Evolutionary conservation across 2,888 invertebrate genomes (phyloP).

Genomic region (Lasius platythorax): DNA sequence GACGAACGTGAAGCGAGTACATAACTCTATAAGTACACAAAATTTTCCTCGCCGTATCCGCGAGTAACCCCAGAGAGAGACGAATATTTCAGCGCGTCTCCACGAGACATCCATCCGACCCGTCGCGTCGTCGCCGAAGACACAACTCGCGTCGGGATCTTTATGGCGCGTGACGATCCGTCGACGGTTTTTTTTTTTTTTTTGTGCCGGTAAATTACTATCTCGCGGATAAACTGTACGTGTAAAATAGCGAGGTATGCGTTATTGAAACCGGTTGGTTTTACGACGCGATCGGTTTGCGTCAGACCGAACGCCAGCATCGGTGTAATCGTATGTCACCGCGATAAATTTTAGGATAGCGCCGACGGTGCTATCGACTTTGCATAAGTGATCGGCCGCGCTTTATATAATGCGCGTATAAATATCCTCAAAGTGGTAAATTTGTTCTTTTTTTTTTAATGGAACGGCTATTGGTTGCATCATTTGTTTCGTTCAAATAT

Average conservation of each 20-base stretch:
- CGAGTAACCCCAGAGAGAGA: slow-evolving; percentile 23
- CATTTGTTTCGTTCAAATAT: not conserved
- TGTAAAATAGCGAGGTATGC: not conserved
- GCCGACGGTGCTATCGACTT: slow-evolving; percentile 6
- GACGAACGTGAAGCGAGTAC: slow-evolving; percentile 75
- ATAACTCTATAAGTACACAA: slow-evolving; percentile 76
- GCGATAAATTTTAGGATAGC: slow-evolving; percentile 14
- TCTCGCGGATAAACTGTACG: slow-evolving; percentile 19
- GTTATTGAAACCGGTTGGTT: slow-evolving; percentile 22
- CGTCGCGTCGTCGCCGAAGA: not conserved
- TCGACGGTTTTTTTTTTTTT: not conserved
- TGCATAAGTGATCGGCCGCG: slow-evolving; percentile 22
- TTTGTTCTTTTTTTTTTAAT: not conserved
- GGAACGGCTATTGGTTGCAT: not conserved
- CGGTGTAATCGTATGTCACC: slow-evolving; percentile 4
- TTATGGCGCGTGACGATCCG: slow-evolving; percentile 7
- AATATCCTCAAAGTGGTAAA: not conserved
- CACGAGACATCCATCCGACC: slow-evolving; percentile 24
- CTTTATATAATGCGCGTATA: not conserved
- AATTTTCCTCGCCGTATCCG: slow-evolving; percentile 73
- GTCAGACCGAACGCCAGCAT: not conserved
- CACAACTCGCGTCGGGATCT: not conserved
- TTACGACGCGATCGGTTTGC: slow-evolving; percentile 12
- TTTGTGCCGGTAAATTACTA: not conserved
- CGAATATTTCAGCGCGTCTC: slow-evolving; percentile 69